phyloP scores from a whole-genome alignment of 2,888 invertebrate species.

The Xestia rhomboidea region DNA sequence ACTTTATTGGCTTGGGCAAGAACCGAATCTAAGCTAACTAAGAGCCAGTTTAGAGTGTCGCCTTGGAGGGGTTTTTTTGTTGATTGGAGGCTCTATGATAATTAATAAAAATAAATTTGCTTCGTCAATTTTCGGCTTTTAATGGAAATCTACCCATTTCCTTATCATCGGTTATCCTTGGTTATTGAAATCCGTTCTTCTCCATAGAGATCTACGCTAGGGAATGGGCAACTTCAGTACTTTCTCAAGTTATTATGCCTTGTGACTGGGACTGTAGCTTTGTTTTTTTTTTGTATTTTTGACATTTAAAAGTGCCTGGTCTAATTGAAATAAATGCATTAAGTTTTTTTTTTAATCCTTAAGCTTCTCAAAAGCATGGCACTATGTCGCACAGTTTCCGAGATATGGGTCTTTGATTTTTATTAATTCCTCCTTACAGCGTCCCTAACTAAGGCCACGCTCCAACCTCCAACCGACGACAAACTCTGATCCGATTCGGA shows the following conservation, averaged over 20 bases:
- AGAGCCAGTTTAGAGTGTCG: no score
- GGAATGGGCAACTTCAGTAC: no score
- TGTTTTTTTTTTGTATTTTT: no score
- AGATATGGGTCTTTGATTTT: not conserved
- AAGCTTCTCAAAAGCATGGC: not conserved
- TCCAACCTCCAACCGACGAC: not conserved
- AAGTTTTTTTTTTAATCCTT: no score
- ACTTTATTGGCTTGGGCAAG: not conserved
- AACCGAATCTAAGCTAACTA: not conserved
- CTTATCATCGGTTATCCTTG: not conserved
- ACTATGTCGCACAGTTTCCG: not conserved
- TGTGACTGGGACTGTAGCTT: no score
- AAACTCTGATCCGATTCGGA: no score
- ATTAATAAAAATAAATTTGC: not conserved
- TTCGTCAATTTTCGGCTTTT: not conserved
- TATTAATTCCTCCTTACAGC: not conserved
- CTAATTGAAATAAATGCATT: no score
- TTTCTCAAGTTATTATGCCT: no score
- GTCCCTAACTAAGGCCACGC: no score
- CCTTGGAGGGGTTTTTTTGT: not conserved
- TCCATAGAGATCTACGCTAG: no score
- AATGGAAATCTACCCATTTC: not conserved
- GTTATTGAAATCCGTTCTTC: not conserved
- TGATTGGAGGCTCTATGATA: not conserved
- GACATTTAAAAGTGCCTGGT: no score